Evolutionary conservation across 1,140 invertebrate genomes (phyloP).

Genomic region (Limonius californicus): DNA sequence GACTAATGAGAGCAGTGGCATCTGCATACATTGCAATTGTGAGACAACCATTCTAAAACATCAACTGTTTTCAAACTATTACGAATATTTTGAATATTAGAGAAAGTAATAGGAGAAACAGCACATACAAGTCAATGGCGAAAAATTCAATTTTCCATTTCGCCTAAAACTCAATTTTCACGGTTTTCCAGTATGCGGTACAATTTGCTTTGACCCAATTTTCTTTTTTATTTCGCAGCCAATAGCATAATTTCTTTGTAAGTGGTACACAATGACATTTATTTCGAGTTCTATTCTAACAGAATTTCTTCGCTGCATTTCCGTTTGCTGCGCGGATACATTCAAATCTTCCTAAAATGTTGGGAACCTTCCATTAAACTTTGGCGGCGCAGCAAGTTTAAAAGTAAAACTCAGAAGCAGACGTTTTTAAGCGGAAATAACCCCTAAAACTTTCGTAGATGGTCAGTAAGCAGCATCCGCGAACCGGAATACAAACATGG

Average conservation of each 20-base stretch:
- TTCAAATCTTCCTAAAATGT: background rate
- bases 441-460: constrained; percentile 12
- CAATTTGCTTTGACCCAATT: too few species aligned
- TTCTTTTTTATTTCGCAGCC: too few species aligned
- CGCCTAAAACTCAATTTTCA: too few species aligned
- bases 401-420: constrained; percentile 12
- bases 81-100: too few species aligned
- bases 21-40: too few species aligned
- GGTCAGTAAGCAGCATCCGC: constrained; percentile 11
- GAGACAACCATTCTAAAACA: too few species aligned
- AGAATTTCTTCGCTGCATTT: background rate
- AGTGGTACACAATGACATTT: background rate
- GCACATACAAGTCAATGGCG: too few species aligned
- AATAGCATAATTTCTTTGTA: background rate
- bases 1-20: too few species aligned
- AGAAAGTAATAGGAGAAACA: too few species aligned
- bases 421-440: constrained; percentile 15
- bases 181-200: too few species aligned
- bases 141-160: too few species aligned
- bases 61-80: too few species aligned
- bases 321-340: background rate
- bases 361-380: constrained; percentile 3
- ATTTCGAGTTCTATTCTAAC: background rate
- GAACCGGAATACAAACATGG: constrained; percentile 12
- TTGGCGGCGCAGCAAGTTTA: constrained; percentile 3